Percentiles rank a stretch among this genome's conserved stretches.
These are phyloP conservation scores for Argyrosomus japonicus DNA, from an alignment of 2,113 vertebrate genomes.

Conservation along the genomic window DNA sequence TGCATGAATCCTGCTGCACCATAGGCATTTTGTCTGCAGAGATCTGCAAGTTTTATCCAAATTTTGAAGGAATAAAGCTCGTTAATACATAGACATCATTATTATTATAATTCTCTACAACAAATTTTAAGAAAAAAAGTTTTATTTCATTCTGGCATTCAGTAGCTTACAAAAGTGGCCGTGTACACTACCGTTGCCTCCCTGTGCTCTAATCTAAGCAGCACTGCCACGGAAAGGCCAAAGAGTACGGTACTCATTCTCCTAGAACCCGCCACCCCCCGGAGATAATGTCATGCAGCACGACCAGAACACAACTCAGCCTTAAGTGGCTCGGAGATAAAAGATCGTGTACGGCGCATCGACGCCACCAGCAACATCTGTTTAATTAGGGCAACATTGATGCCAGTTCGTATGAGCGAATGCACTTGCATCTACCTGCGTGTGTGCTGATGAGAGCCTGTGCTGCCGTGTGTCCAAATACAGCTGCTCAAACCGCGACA, in stretches of 20 bases:
- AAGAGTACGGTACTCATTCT: neutral
- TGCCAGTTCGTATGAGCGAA: neutral
- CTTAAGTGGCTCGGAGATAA: constrained; percentile 19
- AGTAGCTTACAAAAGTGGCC: neutral
- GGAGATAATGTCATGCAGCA: constrained; percentile 12
- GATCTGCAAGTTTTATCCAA: neutral
- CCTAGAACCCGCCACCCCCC: neutral
- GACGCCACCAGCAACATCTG: constrained; percentile 19
- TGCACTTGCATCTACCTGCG: neutral
- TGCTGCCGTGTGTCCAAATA: neutral
- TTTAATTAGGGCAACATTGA: constrained; percentile 7
- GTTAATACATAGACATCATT: neutral
- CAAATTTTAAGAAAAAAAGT: neutral
- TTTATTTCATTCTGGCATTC: neutral
- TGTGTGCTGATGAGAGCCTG: neutral
- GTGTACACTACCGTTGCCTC: neutral
- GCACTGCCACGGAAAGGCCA: constrained; percentile 27
- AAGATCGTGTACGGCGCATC: neutral
- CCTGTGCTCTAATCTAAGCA: constrained; percentile 6
- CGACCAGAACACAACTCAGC: constrained; percentile 10
- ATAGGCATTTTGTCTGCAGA: neutral
- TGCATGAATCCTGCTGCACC: neutral
- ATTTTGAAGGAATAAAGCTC: neutral
- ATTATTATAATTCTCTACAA: neutral
- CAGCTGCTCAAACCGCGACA: neutral